Evolutionary conservation across 2,888 invertebrate genomes (phyloP).

Genomic region (Xestia ashworthii): DNA sequence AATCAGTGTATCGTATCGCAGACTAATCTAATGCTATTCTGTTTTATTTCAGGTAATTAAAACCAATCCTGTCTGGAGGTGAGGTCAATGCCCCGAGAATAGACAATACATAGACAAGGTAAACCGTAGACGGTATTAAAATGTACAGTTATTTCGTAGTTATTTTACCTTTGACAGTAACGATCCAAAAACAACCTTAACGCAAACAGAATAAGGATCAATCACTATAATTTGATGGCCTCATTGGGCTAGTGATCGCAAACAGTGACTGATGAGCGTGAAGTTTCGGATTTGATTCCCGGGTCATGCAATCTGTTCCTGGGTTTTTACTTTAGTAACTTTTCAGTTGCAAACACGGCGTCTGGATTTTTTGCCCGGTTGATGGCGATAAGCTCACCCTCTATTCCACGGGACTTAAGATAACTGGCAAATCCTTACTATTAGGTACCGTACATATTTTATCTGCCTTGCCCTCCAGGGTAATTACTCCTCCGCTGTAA

Average conservation of each 20-base stretch:
- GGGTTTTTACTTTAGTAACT: background rate
- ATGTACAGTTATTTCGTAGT: background rate
- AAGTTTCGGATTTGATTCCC: background rate
- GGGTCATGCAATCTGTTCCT: background rate
- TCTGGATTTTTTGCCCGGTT: background rate
- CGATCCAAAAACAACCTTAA: background rate
- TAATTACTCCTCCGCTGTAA: too few relatives aligned
- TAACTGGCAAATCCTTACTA: too few relatives aligned
- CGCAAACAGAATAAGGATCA: background rate
- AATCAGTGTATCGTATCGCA: slow-evolving; percentile 43
- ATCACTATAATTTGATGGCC: background rate
- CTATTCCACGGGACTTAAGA: too few relatives aligned
- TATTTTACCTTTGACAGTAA: background rate
- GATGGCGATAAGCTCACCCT: background rate
- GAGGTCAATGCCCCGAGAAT: slow-evolving; percentile 15
- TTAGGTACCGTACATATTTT: too few relatives aligned
- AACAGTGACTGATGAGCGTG: background rate
- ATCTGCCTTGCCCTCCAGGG: too few relatives aligned
- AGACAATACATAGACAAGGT: slow-evolving; percentile 51
- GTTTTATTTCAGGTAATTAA: slow-evolving; percentile 63
- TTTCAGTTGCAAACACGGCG: background rate
- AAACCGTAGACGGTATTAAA: slow-evolving; percentile 55
- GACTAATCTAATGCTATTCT: slow-evolving; percentile 47
- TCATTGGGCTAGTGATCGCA: background rate
- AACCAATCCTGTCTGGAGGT: slow-evolving; percentile 45